Percentiles rank a stretch among this genome's conserved stretches.
These are phyloP conservation scores for Ophion slaviceki DNA, from an alignment of 2,888 invertebrate genomes.

Conservation along the genomic window DNA sequence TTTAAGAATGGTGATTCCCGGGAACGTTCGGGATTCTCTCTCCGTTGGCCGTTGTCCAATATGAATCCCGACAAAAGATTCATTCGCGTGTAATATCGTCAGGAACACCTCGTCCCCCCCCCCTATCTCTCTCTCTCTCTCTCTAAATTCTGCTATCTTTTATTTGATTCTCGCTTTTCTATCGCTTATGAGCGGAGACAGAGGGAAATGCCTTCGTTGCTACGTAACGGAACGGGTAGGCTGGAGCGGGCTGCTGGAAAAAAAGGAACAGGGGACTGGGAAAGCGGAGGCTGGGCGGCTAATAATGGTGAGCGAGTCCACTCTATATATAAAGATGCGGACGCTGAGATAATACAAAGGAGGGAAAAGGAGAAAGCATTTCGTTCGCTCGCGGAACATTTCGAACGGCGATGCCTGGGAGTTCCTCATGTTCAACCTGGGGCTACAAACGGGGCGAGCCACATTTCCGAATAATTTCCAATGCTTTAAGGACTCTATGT, in stretches of 20 bases:
- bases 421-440: slow-evolving; percentile 29
- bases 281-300: not conserved
- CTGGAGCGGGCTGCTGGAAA: not conserved
- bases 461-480: slow-evolving; percentile 56
- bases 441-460: slow-evolving; percentile 24
- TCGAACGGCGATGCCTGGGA: slow-evolving; percentile 15
- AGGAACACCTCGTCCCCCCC: slow-evolving; percentile 47
- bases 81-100: slow-evolving; percentile 63
- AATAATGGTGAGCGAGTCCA: slow-evolving; percentile 23
- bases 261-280: not conserved
- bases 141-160: slow-evolving; percentile 20
- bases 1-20: slow-evolving; percentile 52
- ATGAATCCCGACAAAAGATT: slow-evolving; percentile 62
- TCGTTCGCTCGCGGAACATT: slow-evolving; percentile 31
- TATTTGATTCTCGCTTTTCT: slow-evolving; percentile 32
- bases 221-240: slow-evolving; percentile 10
- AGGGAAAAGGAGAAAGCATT: slow-evolving; percentile 28
- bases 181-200: slow-evolving; percentile 36
- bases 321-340: not conserved
- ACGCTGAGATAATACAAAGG: slow-evolving; percentile 44
- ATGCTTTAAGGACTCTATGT: slow-evolving; percentile 30
- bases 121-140: slow-evolving; percentile 1
- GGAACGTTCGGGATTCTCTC: slow-evolving; percentile 34
- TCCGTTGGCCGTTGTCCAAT: slow-evolving; percentile 58
- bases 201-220: slow-evolving; percentile 3